Conservation (phyloP, 2,113 vertebrate genomes). For the Barnardius zonarius region DNA sequence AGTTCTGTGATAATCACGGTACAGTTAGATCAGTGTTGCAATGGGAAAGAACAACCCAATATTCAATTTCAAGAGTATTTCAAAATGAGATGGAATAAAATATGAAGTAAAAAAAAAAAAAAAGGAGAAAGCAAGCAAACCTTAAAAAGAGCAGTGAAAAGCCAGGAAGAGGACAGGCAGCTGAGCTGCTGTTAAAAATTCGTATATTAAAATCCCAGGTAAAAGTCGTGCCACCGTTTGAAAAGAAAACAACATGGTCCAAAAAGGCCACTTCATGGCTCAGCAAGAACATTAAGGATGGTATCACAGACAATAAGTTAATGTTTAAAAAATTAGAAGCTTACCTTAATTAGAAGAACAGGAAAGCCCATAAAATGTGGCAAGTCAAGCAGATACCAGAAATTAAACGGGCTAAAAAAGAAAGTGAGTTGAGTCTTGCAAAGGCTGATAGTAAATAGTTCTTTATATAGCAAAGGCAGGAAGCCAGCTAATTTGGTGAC, state of each 20-base stretch:
- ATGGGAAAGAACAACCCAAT: not conserved
- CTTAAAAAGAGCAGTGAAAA: not conserved
- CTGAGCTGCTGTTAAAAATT: not conserved
- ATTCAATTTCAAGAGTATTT: not conserved
- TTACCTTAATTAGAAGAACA: not conserved
- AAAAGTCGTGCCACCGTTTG: not conserved
- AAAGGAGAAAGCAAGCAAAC: not conserved
- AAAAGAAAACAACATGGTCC: not conserved
- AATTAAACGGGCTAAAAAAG: not conserved
- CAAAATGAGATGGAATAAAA: not conserved
- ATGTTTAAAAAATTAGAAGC: not conserved
- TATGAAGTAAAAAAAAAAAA: not conserved
- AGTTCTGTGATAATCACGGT: not conserved
- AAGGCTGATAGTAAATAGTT: not conserved
- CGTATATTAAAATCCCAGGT: not conserved
- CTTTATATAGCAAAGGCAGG: slow-evolving; percentile 1
- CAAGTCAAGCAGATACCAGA: not conserved
- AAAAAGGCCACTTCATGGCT: not conserved
- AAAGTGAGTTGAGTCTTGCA: not conserved
- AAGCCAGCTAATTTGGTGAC: not conserved
- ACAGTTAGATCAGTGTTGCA: not conserved
- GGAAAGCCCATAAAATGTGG: not conserved
- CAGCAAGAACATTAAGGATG: not conserved
- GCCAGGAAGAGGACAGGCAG: not conserved
- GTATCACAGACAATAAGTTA: not conserved